Base-by-base conservation (phyloP, 1,140 invertebrate species). In the Aphis gossypii region DNA sequence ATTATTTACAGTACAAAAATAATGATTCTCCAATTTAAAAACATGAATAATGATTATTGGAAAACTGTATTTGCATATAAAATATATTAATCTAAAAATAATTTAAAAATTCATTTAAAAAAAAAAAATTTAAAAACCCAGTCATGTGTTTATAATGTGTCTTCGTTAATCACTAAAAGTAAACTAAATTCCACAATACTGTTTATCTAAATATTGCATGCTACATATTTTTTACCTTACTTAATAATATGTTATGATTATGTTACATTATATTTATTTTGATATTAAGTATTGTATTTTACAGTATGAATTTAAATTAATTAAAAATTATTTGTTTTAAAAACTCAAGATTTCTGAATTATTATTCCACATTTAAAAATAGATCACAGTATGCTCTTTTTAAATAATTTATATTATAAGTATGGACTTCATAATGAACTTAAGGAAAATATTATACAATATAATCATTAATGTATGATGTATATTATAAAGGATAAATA, bases 11-110 rank as follows among this genome's bases (percentile, higher is more conserved):
- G 14, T 76, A n/a, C 4, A 76, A 76, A 76, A 76, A 68, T 68
- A 76, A 76, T 76, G 60, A 76, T 76, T n/a, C 60, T 76, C 30
- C 60, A 76, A 76, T 76, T 76, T 76, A 76, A 35, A 76, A 76
- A 76, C 60, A 76, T 20, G n/a, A 76, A 76, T n/a, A 76, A 76
- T 68, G 60, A 6, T 76, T n/a, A n/a, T n/a, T n/a, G 60, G 14
- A 76, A 76, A 76, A 76, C n/a, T 76, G 5, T n/a, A 76, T 76
- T 76, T 35, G 60, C 60, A 76, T 76, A 76, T 76, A 76, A 76
- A 76, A 76, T n/a, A 76, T 76, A 76, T 76, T 76, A 18, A 76
- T 76, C 30, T 76, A 18, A 76, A 76, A 76, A 76, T 76, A 76
- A 76, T 76, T 76, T 76, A 14, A n/a, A 76, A 1, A 30, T 76